These are phyloP conservation scores for Drosophila eohydei DNA, from an alignment of 2,888 invertebrate genomes.

Conservation along the genomic window DNA sequence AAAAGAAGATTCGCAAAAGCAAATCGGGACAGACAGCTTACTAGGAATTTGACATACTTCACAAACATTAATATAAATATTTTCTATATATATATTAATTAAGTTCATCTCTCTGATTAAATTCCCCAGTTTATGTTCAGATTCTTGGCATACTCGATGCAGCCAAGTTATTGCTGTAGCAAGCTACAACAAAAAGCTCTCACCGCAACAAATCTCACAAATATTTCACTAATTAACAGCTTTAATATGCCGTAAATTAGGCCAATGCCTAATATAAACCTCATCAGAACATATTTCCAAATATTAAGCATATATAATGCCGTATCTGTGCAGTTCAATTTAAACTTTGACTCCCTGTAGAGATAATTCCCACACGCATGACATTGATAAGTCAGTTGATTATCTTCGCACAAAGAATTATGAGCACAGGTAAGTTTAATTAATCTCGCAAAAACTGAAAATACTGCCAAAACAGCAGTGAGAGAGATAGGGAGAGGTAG, in stretches of 20 bases:
- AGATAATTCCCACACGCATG: background rate
- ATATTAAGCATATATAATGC: background rate
- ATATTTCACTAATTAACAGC: background rate
- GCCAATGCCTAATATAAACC: too few species aligned
- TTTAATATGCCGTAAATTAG: background rate
- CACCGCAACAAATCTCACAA: background rate
- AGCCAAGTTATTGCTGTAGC: background rate
- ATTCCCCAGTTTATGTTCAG: background rate
- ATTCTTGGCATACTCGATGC: background rate
- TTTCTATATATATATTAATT: too few species aligned
- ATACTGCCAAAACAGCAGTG: background rate
- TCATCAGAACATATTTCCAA: background rate
- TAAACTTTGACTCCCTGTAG: background rate
- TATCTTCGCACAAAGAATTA: slow-evolving; percentile 1
- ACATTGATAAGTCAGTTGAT: slow-evolving; percentile 8
- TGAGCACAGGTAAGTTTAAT: background rate
- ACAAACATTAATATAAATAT: too few species aligned
- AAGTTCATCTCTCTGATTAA: background rate
- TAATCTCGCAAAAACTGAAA: slow-evolving; percentile 1
- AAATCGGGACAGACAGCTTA: too few species aligned
- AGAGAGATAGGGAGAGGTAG: background rate
- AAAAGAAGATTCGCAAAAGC: too few species aligned
- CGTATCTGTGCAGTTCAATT: background rate
- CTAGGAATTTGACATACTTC: too few species aligned
- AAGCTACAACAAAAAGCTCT: background rate